Evolutionary conservation across 1,140 invertebrate species (phyloP).

Genomic region (Pygmarrhopalites habei): DNA sequence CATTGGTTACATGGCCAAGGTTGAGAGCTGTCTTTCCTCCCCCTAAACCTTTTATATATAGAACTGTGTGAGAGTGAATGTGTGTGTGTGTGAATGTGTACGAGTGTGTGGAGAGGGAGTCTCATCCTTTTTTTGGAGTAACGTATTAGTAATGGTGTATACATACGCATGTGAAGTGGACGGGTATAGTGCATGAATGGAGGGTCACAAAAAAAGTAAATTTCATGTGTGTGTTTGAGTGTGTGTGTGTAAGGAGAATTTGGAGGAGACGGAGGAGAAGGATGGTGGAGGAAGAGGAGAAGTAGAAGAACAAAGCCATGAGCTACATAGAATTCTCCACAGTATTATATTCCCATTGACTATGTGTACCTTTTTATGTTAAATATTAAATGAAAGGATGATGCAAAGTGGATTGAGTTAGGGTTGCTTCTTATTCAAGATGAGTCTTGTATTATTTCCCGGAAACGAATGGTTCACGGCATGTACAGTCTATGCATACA

Average conservation of each 20-base stretch:
- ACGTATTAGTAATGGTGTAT: no score
- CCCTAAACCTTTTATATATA: no score
- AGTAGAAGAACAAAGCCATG: background rate
- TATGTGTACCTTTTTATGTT: background rate
- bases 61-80: background rate
- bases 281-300: no score
- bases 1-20: background rate
- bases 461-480: constrained; percentile 12
- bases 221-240: background rate
- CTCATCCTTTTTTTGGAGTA: no score
- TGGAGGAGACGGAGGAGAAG: background rate
- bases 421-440: constrained; percentile 16
- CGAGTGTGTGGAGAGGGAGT: no score
- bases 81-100: no score
- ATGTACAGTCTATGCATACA: background rate
- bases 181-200: no score
- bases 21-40: background rate
- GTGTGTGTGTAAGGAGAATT: background rate
- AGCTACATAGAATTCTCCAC: background rate
- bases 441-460: constrained; percentile 22
- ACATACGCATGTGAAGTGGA: no score
- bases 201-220: no score
- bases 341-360: no score
- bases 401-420: constrained; percentile 26
- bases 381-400: constrained; percentile 26